Conservation (phyloP, 2,888 invertebrate genomes). For the Lithophane semibrunnea region DNA sequence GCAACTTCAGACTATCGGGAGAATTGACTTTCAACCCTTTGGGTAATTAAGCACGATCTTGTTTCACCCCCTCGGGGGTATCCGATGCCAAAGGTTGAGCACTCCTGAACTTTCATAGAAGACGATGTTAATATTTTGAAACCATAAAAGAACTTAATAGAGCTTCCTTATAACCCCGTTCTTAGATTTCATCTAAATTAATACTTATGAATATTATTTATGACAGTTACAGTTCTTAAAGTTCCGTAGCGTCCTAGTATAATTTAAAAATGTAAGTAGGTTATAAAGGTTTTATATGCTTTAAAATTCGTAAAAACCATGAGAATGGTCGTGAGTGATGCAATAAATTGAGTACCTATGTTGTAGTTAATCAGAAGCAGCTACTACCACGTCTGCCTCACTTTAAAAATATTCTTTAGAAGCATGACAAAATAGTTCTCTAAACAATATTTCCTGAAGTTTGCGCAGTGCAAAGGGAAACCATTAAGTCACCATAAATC, state of each 20-base stretch:
- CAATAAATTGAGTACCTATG: background rate
- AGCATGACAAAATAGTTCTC: background rate
- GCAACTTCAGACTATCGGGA: conserved; percentile 42
- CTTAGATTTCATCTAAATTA: background rate
- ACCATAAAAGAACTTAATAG: conserved; percentile 6
- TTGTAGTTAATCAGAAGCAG: background rate
- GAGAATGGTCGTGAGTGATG: too few species aligned
- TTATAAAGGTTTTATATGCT: too few species aligned
- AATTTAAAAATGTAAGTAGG: background rate
- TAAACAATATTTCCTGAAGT: background rate
- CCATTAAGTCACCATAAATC: background rate
- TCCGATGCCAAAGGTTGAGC: conserved; percentile 32
- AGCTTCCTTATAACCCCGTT: background rate
- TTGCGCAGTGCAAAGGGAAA: background rate
- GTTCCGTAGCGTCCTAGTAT: too few species aligned
- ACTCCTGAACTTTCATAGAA: conserved; percentile 22
- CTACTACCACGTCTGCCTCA: background rate
- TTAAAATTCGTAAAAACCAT: too few species aligned
- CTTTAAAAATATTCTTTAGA: background rate
- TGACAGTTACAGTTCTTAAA: background rate
- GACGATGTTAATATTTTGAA: conserved; percentile 36
- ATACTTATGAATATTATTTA: background rate
- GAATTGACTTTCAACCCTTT: conserved; percentile 57
- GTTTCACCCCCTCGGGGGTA: conserved; percentile 42
- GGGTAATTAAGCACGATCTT: conserved; percentile 49